phyloP scores from a whole-genome alignment of 2,113 vertebrate species.

The Alces alces region DNA sequence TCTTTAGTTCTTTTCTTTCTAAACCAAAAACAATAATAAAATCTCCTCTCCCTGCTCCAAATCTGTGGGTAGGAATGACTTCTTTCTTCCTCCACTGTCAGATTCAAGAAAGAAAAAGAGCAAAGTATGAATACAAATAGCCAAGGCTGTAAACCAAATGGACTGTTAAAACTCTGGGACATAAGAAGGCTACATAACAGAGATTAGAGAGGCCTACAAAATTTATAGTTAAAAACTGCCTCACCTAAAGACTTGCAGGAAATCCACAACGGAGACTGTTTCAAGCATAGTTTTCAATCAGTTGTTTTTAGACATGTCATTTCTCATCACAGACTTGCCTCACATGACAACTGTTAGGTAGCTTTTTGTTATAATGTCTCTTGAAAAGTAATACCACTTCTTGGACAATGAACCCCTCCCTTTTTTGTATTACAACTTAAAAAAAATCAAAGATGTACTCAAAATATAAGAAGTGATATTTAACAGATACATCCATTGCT shows the following conservation, averaged over 20 bases:
- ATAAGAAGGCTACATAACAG: not conserved
- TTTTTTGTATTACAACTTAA: not conserved
- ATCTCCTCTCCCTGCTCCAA: not conserved
- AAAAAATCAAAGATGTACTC: not conserved
- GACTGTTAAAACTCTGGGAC: not conserved
- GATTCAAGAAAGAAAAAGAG: slow-evolving; percentile 5
- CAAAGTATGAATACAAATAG: not conserved
- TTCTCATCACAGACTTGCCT: not conserved
- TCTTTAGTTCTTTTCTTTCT: slow-evolving; percentile 6
- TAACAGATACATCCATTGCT: not conserved
- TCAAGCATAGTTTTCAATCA: not conserved
- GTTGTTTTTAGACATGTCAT: not conserved
- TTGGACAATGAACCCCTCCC: not conserved
- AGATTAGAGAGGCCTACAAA: not conserved
- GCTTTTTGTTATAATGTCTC: not conserved
- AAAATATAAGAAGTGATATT: not conserved
- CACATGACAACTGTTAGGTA: not conserved
- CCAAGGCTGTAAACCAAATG: not conserved
- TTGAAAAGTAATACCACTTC: slow-evolving; percentile 11
- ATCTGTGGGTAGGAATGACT: not conserved
- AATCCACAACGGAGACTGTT: not conserved
- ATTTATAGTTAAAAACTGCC: not conserved
- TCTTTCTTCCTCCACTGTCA: slow-evolving; percentile 1
- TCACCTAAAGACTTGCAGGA: not conserved
- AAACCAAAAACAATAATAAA: slow-evolving; percentile 27